Base-by-base conservation (phyloP, 1,140 invertebrate genomes). In the Bombus cullumanus region DNA sequence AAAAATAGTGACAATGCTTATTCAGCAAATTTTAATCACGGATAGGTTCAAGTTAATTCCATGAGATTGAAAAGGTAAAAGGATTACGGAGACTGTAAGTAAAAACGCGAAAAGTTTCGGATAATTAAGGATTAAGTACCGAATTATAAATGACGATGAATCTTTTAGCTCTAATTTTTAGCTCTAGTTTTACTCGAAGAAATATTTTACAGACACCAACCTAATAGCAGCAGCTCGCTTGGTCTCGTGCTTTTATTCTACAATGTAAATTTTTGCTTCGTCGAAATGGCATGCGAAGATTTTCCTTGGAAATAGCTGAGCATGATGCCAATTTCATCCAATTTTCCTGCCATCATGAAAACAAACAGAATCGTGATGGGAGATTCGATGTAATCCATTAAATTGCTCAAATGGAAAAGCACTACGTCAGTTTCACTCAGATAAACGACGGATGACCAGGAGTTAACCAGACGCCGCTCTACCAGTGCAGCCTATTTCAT, bases 311-410 rank as follows among this genome's bases (percentile, higher is more conserved):
- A 53, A 53, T 53, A 53, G 47, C 47, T 8, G 6, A 53, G 47
- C 18, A 72, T 10, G 13, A 15, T 13, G n/a, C 9, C 5, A 8
- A 47, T 75, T 43, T 37, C 39, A 22, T 43, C 31, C 59, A 75
- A 83, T 83, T 83, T 64, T 18, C 59, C 15, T 18, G 73, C 34
- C 15, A 71, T 39, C 28, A 25, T n/a, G 47, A 43, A 76, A 83
- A 76, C 41, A 53, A 75, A 25, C 28, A 22, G 68, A 43, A 72
- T 12, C 25, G 34, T 43, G 57, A 68, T 12, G 31, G 78, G 18
- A 53, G 47, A 53, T 53, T 13, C 59, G 43, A 18, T 57, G 72
- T 28, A 64, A 64, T 47, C 81, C 72, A 39, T 83, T 76, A 75
- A 76, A 53, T n/a, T 10, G 73, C 34, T 68, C 41, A 25, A 66